Conservation (phyloP, 2,797 vertebrate species). For the Nyctalus aviator region DNA sequence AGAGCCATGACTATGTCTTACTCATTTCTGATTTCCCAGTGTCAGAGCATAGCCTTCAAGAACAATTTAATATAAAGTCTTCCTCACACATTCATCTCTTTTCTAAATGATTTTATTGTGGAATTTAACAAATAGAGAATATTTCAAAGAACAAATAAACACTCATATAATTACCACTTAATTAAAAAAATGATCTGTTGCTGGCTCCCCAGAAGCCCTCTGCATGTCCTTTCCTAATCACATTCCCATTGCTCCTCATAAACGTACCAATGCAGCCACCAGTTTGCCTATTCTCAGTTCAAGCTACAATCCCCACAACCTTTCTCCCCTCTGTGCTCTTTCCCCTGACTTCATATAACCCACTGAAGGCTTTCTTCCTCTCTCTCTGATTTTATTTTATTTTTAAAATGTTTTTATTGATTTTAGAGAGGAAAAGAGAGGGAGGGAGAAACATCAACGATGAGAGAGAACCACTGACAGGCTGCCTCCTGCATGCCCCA, state of each 20-base stretch:
- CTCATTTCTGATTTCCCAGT: neutral
- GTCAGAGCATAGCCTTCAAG: neutral
- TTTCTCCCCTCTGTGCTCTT: neutral
- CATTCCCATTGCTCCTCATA: neutral
- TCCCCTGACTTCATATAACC: neutral
- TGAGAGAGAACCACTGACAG: no score
- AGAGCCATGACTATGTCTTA: neutral
- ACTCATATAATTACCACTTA: neutral
- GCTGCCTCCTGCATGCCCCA: no score
- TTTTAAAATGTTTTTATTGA: no score
- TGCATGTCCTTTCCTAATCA: neutral
- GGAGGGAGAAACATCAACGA: no score
- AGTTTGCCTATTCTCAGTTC: neutral
- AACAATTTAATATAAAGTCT: neutral
- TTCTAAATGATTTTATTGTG: neutral
- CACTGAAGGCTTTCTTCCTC: neutral
- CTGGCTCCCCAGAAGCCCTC: neutral
- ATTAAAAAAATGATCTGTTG: neutral
- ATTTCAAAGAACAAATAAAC: slow-evolving; percentile 9
- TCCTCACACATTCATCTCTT: slow-evolving; percentile 2
- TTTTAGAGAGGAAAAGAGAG: no score
- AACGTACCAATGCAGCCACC: neutral
- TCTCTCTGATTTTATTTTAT: slow-evolving; percentile 5
- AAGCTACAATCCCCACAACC: neutral
- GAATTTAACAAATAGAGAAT: neutral